Conservation (phyloP, 2,888 invertebrate genomes). For the Venusia cambrica region DNA sequence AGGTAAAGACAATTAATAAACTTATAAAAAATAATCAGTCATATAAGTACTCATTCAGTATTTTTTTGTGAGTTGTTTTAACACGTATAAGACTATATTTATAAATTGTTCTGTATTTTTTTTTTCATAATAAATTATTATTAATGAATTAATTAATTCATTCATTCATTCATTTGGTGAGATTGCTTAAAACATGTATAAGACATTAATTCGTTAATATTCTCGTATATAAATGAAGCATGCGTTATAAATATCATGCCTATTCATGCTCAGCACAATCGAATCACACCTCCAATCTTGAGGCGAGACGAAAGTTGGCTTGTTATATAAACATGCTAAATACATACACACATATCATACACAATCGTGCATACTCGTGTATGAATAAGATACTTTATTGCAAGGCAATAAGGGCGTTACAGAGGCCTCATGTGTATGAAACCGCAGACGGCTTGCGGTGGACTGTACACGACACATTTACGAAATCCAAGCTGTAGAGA, state of each 20-base stretch:
- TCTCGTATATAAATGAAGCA: no score
- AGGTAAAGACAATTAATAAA: no score
- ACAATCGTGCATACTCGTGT: constrained; percentile 36
- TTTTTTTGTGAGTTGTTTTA: no score
- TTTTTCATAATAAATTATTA: no score
- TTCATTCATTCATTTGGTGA: no score
- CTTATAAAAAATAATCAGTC: no score
- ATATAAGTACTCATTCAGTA: no score
- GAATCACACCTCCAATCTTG: constrained; percentile 42
- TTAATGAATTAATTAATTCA: no score
- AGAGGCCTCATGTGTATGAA: constrained; percentile 12
- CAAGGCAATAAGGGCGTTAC: constrained; percentile 20
- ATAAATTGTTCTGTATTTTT: no score
- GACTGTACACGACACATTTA: constrained; percentile 34
- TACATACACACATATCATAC: constrained; percentile 35
- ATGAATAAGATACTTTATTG: constrained; percentile 24
- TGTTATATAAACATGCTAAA: constrained; percentile 55
- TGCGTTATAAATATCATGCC: constrained; percentile 8
- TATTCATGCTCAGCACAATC: constrained; percentile 31
- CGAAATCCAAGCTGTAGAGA: constrained; percentile 53
- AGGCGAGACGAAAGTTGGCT: constrained; percentile 53
- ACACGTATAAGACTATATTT: no score
- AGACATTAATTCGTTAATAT: no score
- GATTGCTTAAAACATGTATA: no score
- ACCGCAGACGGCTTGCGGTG: constrained; percentile 26